Percentiles rank a stretch among this genome's conserved stretches.
phyloP scores from a whole-genome alignment of 2,888 invertebrate genomes.

The Monoplex corrugatus region DNA sequence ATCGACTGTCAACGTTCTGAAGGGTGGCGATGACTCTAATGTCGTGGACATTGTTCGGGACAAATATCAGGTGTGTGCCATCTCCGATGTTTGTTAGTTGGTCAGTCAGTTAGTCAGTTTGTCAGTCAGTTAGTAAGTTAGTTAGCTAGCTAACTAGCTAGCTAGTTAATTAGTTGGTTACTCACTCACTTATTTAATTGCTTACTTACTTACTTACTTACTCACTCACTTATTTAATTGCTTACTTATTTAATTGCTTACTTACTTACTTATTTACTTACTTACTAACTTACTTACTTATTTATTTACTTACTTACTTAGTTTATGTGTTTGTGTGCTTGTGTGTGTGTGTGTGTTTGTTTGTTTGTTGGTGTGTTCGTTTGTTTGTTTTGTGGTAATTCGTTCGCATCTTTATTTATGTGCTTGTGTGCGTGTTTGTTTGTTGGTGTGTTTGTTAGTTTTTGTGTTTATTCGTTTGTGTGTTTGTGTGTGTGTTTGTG shows the following conservation, averaged over 20 bases:
- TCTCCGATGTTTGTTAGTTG: neutral
- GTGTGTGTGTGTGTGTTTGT: neutral
- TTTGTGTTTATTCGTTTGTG: neutral
- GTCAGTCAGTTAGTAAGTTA: neutral
- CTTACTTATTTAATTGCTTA: no score
- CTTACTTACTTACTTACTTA: no score
- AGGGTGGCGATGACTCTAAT: slow-evolving; percentile 93
- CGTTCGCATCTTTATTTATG: neutral
- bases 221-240: no score
- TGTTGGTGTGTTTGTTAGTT: neutral
- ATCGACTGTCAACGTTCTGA: slow-evolving; percentile 92
- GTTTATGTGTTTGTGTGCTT: neutral
- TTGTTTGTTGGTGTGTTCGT: neutral
- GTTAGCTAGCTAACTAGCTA: no score
- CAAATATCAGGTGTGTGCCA: slow-evolving; percentile 86
- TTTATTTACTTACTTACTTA: no score
- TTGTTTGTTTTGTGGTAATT: neutral
- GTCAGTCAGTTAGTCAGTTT: neutral
- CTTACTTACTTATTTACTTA: no score
- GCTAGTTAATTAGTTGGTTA: no score
- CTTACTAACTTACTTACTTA: no score
- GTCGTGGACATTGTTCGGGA: slow-evolving; percentile 95
- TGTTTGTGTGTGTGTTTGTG: neutral
- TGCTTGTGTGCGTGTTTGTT: neutral
- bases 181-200: no score